These are phyloP conservation scores for Ctena decussata DNA, from an alignment of 2,888 invertebrate genomes.

Conservation along the genomic window DNA sequence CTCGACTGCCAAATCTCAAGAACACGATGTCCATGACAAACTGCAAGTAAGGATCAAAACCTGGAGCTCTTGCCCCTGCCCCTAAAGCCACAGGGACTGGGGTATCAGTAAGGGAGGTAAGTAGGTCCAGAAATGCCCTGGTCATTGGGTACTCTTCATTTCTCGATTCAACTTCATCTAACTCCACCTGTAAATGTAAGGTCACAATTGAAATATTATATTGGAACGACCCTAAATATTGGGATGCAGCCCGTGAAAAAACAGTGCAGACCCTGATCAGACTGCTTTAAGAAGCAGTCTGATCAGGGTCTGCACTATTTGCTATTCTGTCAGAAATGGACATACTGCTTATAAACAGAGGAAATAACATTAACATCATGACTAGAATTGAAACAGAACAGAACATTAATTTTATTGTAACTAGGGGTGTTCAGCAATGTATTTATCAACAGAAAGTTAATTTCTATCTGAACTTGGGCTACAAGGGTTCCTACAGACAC, in stretches of 20 bases:
- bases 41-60: slow-evolving; percentile 95
- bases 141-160: slow-evolving; percentile 96
- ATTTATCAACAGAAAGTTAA: too few species aligned
- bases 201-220: not conserved
- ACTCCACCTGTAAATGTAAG: slow-evolving; percentile 91
- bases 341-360: too few species aligned
- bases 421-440: too few species aligned
- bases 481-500: too few species aligned
- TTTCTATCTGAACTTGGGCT: too few species aligned
- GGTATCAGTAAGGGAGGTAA: slow-evolving; percentile 91
- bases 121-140: slow-evolving; percentile 92
- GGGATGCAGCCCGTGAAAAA: too few species aligned
- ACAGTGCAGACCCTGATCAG: too few species aligned
- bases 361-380: too few species aligned
- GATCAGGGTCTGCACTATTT: not conserved
- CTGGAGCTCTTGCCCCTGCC: slow-evolving; percentile 93
- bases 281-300: not conserved
- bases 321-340: too few species aligned
- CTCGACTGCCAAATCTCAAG: slow-evolving; percentile 92
- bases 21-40: slow-evolving; percentile 94
- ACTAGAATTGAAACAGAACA: too few species aligned
- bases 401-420: too few species aligned
- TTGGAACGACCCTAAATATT: too few species aligned
- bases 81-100: slow-evolving; percentile 89
- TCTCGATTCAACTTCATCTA: slow-evolving; percentile 96